Evolutionary conservation across 2,888 invertebrate genomes (phyloP), one percentile per base, ranked within the genome.

Genomic region (Lasioglossum zephyrum): DNA sequence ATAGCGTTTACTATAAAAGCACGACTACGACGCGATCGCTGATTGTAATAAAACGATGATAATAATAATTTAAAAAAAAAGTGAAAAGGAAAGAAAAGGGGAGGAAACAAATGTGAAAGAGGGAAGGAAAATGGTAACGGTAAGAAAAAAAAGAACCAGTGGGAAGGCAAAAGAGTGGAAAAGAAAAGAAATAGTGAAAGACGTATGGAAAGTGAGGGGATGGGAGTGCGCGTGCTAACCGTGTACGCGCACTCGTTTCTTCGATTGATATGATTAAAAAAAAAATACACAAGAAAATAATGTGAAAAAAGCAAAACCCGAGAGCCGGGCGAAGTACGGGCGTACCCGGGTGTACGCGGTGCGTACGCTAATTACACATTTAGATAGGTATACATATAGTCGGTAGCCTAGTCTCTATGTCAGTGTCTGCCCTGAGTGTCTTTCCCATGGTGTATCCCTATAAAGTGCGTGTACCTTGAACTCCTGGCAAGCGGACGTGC

Each of bases 341-440:
- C 90, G 90, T 90, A 91, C 89, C 74, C 87, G 82, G 74, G 83
- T 87, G 87, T 90, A 87, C 88, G 88, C 88, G 87, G 82, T 87
- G 89, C 90, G 87, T 91, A 91, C 90, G 86, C 87, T 85, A 90
- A 87, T 91, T 89, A 91, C 87, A 91, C 90, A 89, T 90, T 91
- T 93, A 93, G 89, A 91, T 93, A 93, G 92, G 90, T 92, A 91
- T 92, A 92, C 91, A 92, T 92, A 91, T 94, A 94, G 94, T 93
- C 92, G 93, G 93, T 94, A 94, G 94, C 92, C 93, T 94, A 94
- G 94, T 94, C 93, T 94, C 93, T 93, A 93, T 93, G 93, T 93
- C 92, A 88, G 88, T 93, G 93, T 93, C 91, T 92, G 92, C 93
- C 94, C 94, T 93, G 93, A 94, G 94, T 94, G 93, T 94, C 94